Conservation (phyloP, 2,113 vertebrate species). For the Boulengeromyrus knoepffleri region DNA sequence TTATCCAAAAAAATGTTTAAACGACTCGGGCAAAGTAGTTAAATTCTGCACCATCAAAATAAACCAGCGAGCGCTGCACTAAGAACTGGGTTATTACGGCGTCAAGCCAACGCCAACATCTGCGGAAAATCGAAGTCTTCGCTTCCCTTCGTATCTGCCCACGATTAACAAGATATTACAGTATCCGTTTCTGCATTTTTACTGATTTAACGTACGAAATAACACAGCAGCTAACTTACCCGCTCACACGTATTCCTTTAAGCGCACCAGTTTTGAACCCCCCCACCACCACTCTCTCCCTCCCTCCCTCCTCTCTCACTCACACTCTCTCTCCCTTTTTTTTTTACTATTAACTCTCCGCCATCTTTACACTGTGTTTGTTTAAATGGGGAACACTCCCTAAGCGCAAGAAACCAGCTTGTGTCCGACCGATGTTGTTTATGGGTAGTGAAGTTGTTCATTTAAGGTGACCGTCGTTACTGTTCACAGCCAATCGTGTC, state of each 20-base stretch:
- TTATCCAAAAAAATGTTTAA: not conserved
- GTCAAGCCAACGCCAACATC: not conserved
- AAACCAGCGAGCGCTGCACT: not conserved
- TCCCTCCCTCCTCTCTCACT: conserved; percentile 38
- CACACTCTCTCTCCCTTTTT: conserved; percentile 23
- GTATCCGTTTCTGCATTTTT: not conserved
- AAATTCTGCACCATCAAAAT: conserved; percentile 15
- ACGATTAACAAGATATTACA: not conserved
- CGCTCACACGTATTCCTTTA: conserved; percentile 19
- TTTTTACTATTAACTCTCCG: conserved; percentile 66
- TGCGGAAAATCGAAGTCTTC: not conserved
- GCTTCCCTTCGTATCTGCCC: not conserved
- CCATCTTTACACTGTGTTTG: conserved; percentile 72
- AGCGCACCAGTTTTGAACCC: conserved; percentile 32
- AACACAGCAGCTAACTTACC: not conserved
- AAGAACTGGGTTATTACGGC: not conserved
- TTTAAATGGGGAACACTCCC: conserved; percentile 73
- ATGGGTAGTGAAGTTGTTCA: conserved; percentile 52
- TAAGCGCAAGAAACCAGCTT: conserved; percentile 63
- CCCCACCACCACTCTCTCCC: conserved; percentile 36
- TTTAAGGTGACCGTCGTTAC: not conserved
- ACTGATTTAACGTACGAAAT: not conserved
- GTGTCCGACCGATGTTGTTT: conserved; percentile 49
- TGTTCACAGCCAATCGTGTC: not conserved
- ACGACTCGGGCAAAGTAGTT: conserved; percentile 7